Base-by-base conservation (phyloP, 2,888 invertebrate species). In the Deilephila elpenor region DNA sequence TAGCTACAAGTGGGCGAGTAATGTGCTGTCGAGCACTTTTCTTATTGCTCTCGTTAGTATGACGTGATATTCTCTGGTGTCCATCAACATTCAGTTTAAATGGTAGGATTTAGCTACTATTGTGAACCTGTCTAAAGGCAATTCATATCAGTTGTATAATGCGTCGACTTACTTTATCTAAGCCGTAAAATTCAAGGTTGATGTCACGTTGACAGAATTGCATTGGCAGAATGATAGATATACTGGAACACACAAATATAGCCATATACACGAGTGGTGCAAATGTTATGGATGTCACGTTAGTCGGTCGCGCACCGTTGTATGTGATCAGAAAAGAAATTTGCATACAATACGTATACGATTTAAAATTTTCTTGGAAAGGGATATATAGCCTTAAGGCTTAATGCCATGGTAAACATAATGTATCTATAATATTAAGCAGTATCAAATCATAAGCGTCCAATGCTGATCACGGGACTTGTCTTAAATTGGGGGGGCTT, bases 1-100 rank as follows among this genome's bases (percentile, higher is more conserved):
- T 80, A 80, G 77, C 75, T 75, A 82, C 81, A 84, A 82, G 93
- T 93, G 92, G 92, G 92, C 90, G 91, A 80, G 78, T 84, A 86
- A 86, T 85, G 79, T 79, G 76, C 82, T 75, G 75, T 77, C 78
- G 78, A 81, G 79, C 85, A 88, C 84, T 92, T 90, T 87, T 85
- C 87, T 89, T 83, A 86, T 91, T 90, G 79, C 80, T 87, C 84
- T 86, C 78, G 85, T 89, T 88, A 86, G 76, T 76, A 74, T 80
- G 80, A 83, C 80, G 78, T 80, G 85, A 85, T 87, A 86, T 86
- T 86, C 89, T 91, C 88, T 84, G 84, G 88, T 67, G 25, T 67
- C 64, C 44, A 37, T 64, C 64, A 64, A 44, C 20, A 44, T n/a
- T 51, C 85, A 81, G 78, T 73, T 81, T 51, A 67, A 51, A 51